Base-by-base conservation (phyloP, 2,113 vertebrate genomes). In the Phodopus roborovskii region DNA sequence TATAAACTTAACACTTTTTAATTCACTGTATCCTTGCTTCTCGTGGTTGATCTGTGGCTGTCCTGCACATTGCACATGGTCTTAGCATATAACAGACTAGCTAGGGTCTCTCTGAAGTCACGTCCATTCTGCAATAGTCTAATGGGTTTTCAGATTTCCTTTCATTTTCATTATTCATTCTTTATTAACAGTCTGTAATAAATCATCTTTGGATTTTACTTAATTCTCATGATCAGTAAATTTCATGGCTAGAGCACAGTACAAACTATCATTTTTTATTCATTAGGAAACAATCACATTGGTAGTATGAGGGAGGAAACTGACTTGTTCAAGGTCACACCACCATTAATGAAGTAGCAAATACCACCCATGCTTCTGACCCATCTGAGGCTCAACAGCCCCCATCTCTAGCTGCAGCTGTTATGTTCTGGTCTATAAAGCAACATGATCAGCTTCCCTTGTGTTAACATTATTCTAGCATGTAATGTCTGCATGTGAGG, bases 401-500 rank as follows among this genome's bases (percentile, higher is more conserved):
- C 28, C 13, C 24, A 58, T 9, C 7, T 42, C 19, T 24, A 36
- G 7, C 45, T 71, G 88, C 81, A 83, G 42, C 71, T 70, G 77
- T 39, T 82, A 16, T 0, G 0, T 68, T 97, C 89, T 53, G 42
- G 90, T 75, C 79, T 20, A 7, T 28, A 78, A 82, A 66, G 74
- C 84, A 45, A 26, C 48, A 58, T 7, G 7, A 74, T 97, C 98
- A 97, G 95, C 97, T 98, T 92, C 39, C 89, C 96, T 93, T 60
- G 58, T 95, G 50, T 95, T 86, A 98, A 98, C 96, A 62, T 95
- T 91, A 78, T 33, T 89, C 81, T 92, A 97, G 90, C 96, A 91
- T 97, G 56, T 97, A 98, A 97, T 97, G 90, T 92, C 94, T 79
- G 90, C 74, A 79, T 96, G 98, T 89, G 97, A 97, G 92, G 96